Percentiles rank a stretch among this genome's conserved stretches.
These are phyloP conservation scores for Epistrophe eligans DNA, from an alignment of 2,888 invertebrate species.

Conservation along the genomic window DNA sequence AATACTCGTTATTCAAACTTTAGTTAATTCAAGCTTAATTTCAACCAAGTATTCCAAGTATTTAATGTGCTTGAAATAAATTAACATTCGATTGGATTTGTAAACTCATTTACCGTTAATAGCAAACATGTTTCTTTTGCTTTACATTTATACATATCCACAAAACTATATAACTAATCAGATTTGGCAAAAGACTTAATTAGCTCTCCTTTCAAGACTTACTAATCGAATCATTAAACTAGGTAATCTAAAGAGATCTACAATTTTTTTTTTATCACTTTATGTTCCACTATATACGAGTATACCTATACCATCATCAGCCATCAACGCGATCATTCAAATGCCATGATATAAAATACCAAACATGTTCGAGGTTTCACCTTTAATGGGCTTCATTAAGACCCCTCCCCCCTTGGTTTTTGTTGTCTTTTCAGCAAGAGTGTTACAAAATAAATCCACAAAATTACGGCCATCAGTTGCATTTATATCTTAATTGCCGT, in stretches of 20 bases:
- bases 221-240: constrained; percentile 18
- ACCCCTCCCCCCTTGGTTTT: constrained; percentile 13
- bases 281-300: neutral
- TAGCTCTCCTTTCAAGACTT: constrained; percentile 9
- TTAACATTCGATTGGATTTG: neutral
- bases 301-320: neutral
- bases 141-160: neutral
- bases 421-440: constrained; percentile 34
- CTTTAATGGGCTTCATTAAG: constrained; percentile 62
- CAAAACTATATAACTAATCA: neutral
- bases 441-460: constrained; percentile 73
- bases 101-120: constrained; percentile 3
- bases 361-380: constrained; percentile 48
- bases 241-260: constrained; percentile 30
- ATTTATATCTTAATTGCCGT: constrained; percentile 73
- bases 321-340: constrained; percentile 56
- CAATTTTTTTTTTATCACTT: constrained; percentile 11
- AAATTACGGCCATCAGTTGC: constrained; percentile 72
- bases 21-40: neutral
- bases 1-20: too few relatives aligned
- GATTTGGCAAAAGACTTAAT: constrained; percentile 26
- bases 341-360: constrained; percentile 62
- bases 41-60: neutral
- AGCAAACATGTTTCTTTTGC: constrained; percentile 8
- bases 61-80: neutral